Conservation (phyloP, 2,113 vertebrate genomes). For the Ammodytes dubius region DNA sequence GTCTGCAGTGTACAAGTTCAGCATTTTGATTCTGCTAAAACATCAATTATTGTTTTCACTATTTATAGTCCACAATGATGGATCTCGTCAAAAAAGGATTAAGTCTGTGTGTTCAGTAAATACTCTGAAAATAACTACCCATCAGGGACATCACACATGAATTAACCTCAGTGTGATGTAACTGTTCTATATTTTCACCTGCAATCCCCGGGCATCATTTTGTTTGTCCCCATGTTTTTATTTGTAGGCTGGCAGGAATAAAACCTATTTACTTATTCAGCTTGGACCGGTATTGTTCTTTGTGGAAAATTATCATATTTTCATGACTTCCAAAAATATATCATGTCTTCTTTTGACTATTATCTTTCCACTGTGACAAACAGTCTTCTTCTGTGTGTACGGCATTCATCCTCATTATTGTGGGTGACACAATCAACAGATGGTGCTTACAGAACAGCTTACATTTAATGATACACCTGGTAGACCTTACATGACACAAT, state of each 20-base stretch:
- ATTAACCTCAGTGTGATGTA: not conserved
- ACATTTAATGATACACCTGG: not conserved
- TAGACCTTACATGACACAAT: not conserved
- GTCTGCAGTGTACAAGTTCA: too few relatives aligned
- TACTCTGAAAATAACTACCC: not conserved
- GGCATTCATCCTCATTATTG: slow-evolving; percentile 4
- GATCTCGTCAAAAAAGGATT: not conserved
- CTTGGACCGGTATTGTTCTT: not conserved
- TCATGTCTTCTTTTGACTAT: not conserved
- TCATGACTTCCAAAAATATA: not conserved
- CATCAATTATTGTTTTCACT: too few relatives aligned
- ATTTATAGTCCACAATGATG: not conserved
- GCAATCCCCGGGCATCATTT: not conserved
- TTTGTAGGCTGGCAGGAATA: not conserved
- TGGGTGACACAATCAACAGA: not conserved
- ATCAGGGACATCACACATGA: too few relatives aligned
- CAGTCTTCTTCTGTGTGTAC: not conserved
- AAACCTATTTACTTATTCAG: not conserved
- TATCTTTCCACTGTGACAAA: not conserved
- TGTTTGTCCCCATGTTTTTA: not conserved
- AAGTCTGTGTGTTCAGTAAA: not conserved
- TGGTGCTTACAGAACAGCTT: not conserved
- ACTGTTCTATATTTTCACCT: not conserved
- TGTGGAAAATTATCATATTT: not conserved
- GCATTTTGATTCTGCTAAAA: too few relatives aligned